Evolutionary conservation across 2,888 invertebrate species (phyloP), one percentile per base, ranked within the genome.

Genomic region (Rhamphomyia laevipes): DNA sequence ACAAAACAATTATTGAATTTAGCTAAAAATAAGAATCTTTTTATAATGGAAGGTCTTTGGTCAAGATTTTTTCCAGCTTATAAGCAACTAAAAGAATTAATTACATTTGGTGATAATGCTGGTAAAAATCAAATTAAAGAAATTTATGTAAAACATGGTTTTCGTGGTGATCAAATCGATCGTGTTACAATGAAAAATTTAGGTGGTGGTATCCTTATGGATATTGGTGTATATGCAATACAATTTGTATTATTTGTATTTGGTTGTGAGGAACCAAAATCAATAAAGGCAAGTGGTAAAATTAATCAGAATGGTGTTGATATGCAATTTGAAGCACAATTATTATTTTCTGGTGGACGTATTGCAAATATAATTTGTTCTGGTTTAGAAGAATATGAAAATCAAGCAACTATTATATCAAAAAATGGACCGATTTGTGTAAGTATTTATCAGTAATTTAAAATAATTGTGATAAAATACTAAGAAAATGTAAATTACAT

Each of bases 1-100:
- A 75, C 81, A 0, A 71, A 75, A 48, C 77, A 80, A 57, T 66
- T 93, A 47, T 66, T 87, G 4, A 67, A 75, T 23, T 58, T 78
- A 1, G 87, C 90, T 0, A 75, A 73, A 57, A 63, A 72, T 40
- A 82, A 82, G 58, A 80, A 82, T 1, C 64, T 83, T 0, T 87
- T 89, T 59, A 62, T 87, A 0, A 86, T 87, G 85, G 88, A 88
- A 74, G 91, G 82, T 1, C 72, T 88, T 27, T 92, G 91, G 91
- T 84, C 84, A 2, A 73, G 90, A 43, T 87, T 75, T 56, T 81
- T 87, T 51, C 91, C 91, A 0, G 74, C 76, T 0, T 88, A 89
- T 62, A 66, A 76, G 17, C 74, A 77, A 51, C 61, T 90, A 44
- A 76, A 76, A 49, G 74, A 81, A 53, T 75, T 79, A 59, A 50